Conservation (phyloP, 1,140 invertebrate species). For the Maniola jurtina region DNA sequence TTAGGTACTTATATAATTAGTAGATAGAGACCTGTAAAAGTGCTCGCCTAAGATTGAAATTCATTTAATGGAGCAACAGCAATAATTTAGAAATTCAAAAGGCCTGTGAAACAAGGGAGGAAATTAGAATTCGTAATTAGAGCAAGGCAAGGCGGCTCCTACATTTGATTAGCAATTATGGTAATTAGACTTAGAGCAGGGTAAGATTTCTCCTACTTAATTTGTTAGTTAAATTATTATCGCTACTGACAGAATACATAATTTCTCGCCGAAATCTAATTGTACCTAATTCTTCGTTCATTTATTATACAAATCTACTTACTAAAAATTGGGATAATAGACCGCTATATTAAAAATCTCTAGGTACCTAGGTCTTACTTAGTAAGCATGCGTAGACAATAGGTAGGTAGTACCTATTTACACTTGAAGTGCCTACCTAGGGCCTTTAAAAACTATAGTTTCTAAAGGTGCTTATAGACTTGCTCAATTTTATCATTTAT, state of each 20-base stretch:
- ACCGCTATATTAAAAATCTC: too few relatives aligned
- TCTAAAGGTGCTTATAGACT: too few relatives aligned
- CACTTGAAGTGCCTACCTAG: too few relatives aligned
- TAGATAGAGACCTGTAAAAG: background rate
- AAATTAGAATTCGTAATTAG: constrained; percentile 78
- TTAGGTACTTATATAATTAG: too few relatives aligned
- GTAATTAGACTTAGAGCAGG: constrained; percentile 76
- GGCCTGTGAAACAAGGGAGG: constrained; percentile 72
- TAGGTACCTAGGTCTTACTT: too few relatives aligned
- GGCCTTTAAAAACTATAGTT: too few relatives aligned
- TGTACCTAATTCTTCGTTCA: constrained; percentile 22
- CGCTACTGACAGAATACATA: constrained; percentile 53
- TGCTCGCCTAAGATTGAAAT: constrained; percentile 37
- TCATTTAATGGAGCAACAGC: constrained; percentile 63
- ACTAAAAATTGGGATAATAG: background rate
- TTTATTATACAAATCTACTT: background rate
- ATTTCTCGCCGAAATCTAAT: constrained; percentile 44
- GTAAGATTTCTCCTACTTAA: constrained; percentile 76
- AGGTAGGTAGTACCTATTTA: too few relatives aligned
- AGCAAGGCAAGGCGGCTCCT: constrained; percentile 61
- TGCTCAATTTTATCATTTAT: too few relatives aligned
- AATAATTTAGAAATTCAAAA: constrained; percentile 77
- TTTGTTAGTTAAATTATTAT: constrained; percentile 77
- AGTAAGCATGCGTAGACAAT: too few relatives aligned
- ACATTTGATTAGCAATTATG: constrained; percentile 78